phyloP scores from a whole-genome alignment of 2,888 invertebrate genomes.

The Magallana nippona region DNA sequence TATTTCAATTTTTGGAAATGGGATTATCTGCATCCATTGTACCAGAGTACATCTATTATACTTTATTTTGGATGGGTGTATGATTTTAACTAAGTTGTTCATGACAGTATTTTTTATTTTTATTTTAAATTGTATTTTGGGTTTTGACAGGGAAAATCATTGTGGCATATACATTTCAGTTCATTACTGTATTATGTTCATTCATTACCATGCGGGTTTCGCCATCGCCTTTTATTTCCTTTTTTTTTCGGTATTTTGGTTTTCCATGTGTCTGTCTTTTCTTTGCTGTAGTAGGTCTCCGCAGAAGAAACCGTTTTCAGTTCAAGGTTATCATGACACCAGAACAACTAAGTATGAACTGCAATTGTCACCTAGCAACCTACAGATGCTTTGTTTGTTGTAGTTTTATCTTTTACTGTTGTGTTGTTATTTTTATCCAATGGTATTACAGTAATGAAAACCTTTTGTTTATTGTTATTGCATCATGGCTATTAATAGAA shows the following conservation, averaged over 20 bases:
- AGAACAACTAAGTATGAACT: constrained; percentile 41
- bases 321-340: constrained; percentile 61
- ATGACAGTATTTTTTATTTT: background rate
- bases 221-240: background rate
- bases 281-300: constrained; percentile 73
- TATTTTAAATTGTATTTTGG: background rate
- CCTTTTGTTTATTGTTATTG: constrained; percentile 4
- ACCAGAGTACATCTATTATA: background rate
- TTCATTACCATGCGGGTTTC: background rate
- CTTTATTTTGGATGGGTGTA: background rate
- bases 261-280: constrained; percentile 48
- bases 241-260: constrained; percentile 27
- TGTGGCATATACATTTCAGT: background rate
- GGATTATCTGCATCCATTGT: constrained; percentile 18
- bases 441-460: background rate
- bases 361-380: constrained; percentile 28
- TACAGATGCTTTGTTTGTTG: constrained; percentile 11
- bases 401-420: constrained; percentile 25
- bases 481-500: constrained; percentile 29
- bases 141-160: background rate
- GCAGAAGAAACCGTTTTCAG: constrained; percentile 74
- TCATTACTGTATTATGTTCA: background rate
- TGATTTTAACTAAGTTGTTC: background rate
- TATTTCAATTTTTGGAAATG: constrained; percentile 11
- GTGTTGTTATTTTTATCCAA: background rate